Percentiles rank a stretch among this genome's conserved stretches.
These are phyloP conservation scores for Cromileptes altivelis DNA, from an alignment of 2,113 vertebrate species.

Conservation along the genomic window DNA sequence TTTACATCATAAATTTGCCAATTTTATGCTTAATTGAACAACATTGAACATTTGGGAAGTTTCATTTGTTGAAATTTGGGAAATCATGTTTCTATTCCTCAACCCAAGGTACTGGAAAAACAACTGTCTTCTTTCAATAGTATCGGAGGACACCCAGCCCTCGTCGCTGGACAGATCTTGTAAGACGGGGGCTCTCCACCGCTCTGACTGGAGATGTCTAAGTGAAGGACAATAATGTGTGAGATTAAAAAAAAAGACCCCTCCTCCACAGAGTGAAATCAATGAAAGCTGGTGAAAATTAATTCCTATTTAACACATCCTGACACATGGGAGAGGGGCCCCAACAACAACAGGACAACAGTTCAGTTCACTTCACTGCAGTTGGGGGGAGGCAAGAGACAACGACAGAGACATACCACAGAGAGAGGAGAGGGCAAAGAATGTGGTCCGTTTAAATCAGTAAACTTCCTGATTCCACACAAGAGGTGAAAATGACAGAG, in stretches of 20 bases:
- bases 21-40: no score
- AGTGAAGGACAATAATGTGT: constrained; percentile 42
- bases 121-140: background rate
- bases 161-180: background rate
- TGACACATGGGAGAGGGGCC: constrained; percentile 68
- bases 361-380: constrained; percentile 55
- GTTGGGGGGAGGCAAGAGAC: constrained; percentile 24
- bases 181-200: background rate
- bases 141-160: constrained; percentile 6
- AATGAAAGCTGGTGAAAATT: constrained; percentile 74
- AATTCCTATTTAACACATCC: constrained; percentile 76
- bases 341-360: constrained; percentile 65
- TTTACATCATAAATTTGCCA: no score
- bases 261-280: constrained; percentile 66
- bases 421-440: constrained; percentile 29
- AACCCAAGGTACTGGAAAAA: background rate
- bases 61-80: background rate
- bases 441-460: constrained; percentile 38
- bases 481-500: background rate
- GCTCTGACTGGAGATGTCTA: constrained; percentile 11
- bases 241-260: constrained; percentile 7
- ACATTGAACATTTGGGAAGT: background rate
- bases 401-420: constrained; percentile 30
- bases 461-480: constrained; percentile 44
- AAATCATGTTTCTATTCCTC: background rate